Percentiles rank a stretch among this genome's conserved stretches.
Evolutionary conservation across 2,797 vertebrate genomes (phyloP).

Genomic region (Microcaecilia unicolor): DNA sequence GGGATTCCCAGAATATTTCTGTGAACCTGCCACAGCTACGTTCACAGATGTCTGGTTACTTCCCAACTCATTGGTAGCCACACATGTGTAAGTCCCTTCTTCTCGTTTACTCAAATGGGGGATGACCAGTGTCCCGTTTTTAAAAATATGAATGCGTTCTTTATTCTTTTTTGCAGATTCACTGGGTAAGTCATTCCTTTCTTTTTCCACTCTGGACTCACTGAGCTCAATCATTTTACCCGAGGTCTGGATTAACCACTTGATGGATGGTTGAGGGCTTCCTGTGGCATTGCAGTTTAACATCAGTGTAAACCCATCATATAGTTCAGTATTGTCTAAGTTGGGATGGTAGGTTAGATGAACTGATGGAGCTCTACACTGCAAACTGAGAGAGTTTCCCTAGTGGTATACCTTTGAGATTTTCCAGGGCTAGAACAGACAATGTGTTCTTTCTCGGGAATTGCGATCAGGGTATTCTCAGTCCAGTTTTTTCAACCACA

Average conservation of each 20-base stretch:
- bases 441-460: constrained; percentile 72
- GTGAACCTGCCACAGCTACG: constrained; percentile 57
- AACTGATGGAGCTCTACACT: constrained; percentile 63
- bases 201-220: constrained; percentile 32
- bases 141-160: constrained; percentile 65
- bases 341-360: constrained; percentile 61
- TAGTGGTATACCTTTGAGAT: constrained; percentile 64
- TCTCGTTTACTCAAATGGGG: constrained; percentile 76
- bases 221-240: constrained; percentile 65
- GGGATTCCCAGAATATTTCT: constrained; percentile 59
- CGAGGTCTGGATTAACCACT: constrained; percentile 74
- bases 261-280: constrained; percentile 67
- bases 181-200: constrained; percentile 37
- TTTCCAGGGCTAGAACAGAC: constrained; percentile 65
- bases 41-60: constrained; percentile 59
- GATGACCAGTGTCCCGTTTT: constrained; percentile 80
- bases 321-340: constrained; percentile 58
- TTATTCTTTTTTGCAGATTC: constrained; percentile 44
- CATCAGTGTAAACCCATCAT: constrained; percentile 61
- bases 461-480: constrained; percentile 67
- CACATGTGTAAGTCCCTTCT: constrained; percentile 85
- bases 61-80: constrained; percentile 79
- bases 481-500: constrained; percentile 92
- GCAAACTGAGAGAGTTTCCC: constrained; percentile 63
- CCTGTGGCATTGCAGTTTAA: constrained; percentile 73